Evolutionary conservation across 2,113 vertebrate species (phyloP), one percentile per base, ranked within the genome.

Genomic region (Dipodomys merriami): DNA sequence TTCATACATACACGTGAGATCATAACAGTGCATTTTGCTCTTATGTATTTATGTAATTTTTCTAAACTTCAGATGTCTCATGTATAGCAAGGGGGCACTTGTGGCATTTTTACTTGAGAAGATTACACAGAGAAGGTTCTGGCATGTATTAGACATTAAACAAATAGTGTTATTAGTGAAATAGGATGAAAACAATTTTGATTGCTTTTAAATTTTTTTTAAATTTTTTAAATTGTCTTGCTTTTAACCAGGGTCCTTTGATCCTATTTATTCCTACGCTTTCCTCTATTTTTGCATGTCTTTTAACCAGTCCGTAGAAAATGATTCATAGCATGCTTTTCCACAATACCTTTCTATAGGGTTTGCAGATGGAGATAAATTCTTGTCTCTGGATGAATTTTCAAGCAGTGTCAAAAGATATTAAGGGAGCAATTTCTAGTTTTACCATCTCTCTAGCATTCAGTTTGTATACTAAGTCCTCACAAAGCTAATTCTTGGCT

Each of bases 331-430:
- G 30, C 46, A 19, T 84, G 22, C 62, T 87, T 46, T 87, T 65
- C 49, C 39, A 81, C 18, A 83, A 39, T 22, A 53, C 72, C 79
- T 91, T 91, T 93, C 82, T 49, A 49, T 11, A 49, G 49, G 49
- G 49, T 49, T 49, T 49, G 73, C 1, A 57, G 33, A 62, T 27
- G 57, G 39, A 76, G 85, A 65, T 76, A 53, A 92, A 72, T 73
- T 53, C 19, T 39, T 85, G 84, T 91, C 39, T 88, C 62, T 76
- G 25, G 19, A 71, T 88, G 30, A 23, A 85, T 77, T 93, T 88
- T 82, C 29, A 83, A 92, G 79, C 29, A 69, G 53, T 73, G n/a
- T 83, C 35, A 93, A 91, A 81, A 67, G 77, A 85, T 95, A 29
- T 71, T 88, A 86, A 9, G 33, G 22, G 44, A 49, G 9, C 18